These are phyloP conservation scores for Anolis sagrei DNA, from an alignment of 2,113 vertebrate species.

Conservation along the genomic window DNA sequence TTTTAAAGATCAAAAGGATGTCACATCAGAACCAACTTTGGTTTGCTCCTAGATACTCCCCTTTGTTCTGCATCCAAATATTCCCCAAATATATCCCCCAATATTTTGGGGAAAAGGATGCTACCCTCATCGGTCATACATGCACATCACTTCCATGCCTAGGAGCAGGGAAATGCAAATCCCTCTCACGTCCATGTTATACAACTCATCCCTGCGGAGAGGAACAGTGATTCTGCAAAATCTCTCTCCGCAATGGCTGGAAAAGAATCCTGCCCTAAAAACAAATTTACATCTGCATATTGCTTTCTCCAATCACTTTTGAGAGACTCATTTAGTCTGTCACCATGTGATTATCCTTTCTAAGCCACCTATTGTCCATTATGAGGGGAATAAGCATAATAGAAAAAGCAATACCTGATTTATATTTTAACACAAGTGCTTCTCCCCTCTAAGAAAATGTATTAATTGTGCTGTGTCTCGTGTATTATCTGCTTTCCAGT, in stretches of 20 bases:
- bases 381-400: conserved; percentile 30
- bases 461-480: conserved; percentile 37
- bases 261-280: conserved; percentile 23
- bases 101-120: neutral
- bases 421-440: conserved; percentile 20
- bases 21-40: neutral
- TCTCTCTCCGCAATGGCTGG: neutral
- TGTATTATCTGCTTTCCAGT: conserved; percentile 9
- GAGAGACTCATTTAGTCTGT: conserved; percentile 43
- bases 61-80: neutral
- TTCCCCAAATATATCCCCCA: too few species aligned
- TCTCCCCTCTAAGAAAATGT: conserved; percentile 49
- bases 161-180: neutral
- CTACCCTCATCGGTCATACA: neutral
- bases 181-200: neutral
- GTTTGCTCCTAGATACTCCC: neutral
- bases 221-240: conserved; percentile 13
- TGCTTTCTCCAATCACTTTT: conserved; percentile 38
- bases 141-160: neutral
- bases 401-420: conserved; percentile 32
- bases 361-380: conserved; percentile 51
- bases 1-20: neutral
- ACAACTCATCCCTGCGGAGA: neutral
- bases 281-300: conserved; percentile 40
- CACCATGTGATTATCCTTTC: conserved; percentile 37